Evolutionary conservation across 2,888 invertebrate species (phyloP).

Genomic region (Pristionchus fissidentatus): DNA sequence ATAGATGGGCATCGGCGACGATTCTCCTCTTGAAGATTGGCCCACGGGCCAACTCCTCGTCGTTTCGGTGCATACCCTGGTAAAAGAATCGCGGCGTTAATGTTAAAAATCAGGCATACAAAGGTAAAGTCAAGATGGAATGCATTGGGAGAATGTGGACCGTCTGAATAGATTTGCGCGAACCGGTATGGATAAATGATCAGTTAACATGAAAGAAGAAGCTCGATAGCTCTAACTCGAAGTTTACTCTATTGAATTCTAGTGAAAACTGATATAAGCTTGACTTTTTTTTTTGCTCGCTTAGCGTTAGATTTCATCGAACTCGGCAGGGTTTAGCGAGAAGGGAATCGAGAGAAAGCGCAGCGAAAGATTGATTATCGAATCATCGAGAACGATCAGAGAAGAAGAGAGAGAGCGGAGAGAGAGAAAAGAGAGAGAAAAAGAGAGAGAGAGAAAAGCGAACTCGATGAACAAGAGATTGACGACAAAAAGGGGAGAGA

Average conservation of each 20-base stretch:
- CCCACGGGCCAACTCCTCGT: background rate
- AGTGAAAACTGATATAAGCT: no score
- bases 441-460: background rate
- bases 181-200: no score
- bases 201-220: background rate
- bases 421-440: background rate
- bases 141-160: background rate
- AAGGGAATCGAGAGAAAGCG: background rate
- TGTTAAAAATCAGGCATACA: background rate
- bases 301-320: background rate
- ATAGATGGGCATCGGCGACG: background rate
- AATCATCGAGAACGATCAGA: background rate
- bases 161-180: no score
- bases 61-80: background rate
- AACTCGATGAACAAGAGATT: constrained; percentile 35
- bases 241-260: background rate
- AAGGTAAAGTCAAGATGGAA: background rate
- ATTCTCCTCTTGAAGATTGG: background rate
- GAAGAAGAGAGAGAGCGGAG: background rate
- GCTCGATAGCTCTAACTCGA: no score
- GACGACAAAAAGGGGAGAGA: background rate
- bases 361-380: constrained; percentile 36
- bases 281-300: background rate
- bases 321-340: background rate
- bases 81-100: background rate